A percentile compares a stretch with the other conserved stretches of the same genome.
These are phyloP conservation scores for Dendrolimus punctatus DNA, from an alignment of 1,140 invertebrate genomes.

Conservation along the genomic window DNA sequence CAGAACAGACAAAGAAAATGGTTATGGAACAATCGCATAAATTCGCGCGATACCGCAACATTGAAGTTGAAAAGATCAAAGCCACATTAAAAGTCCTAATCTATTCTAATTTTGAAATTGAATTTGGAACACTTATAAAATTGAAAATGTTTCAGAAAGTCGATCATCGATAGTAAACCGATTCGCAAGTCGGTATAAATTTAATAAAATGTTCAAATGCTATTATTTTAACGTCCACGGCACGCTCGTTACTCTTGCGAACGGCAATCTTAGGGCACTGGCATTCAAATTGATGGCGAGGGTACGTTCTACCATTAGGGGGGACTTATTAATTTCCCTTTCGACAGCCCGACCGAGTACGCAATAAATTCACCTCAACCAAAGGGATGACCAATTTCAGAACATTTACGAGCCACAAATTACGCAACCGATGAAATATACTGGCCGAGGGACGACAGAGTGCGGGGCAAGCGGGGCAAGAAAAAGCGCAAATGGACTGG, in stretches of 20 bases:
- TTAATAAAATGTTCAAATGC: background rate
- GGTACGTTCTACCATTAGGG: constrained; percentile 70
- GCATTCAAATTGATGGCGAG: constrained; percentile 70
- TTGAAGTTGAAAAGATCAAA: no score
- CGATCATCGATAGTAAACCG: background rate
- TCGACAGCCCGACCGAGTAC: constrained; percentile 69
- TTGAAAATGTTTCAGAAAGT: no score
- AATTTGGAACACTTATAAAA: no score
- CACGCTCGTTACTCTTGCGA: constrained; percentile 46
- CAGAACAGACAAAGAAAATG: no score
- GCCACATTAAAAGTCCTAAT: no score
- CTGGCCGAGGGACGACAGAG: constrained; percentile 42
- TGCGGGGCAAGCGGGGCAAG: constrained; percentile 43
- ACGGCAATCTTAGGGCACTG: constrained; percentile 61
- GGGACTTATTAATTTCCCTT: constrained; percentile 71
- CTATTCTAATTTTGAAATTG: no score
- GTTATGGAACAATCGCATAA: no score
- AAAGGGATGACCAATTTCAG: constrained; percentile 72
- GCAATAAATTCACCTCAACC: constrained; percentile 70
- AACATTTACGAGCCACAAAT: constrained; percentile 72
- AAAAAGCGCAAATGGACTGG: constrained; percentile 43
- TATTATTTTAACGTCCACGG: constrained; percentile 7
- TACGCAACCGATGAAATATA: constrained; percentile 70
- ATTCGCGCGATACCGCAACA: no score
- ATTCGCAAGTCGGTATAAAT: background rate